Conservation (phyloP, 1,140 invertebrate species). For the Charaxes varanes region DNA sequence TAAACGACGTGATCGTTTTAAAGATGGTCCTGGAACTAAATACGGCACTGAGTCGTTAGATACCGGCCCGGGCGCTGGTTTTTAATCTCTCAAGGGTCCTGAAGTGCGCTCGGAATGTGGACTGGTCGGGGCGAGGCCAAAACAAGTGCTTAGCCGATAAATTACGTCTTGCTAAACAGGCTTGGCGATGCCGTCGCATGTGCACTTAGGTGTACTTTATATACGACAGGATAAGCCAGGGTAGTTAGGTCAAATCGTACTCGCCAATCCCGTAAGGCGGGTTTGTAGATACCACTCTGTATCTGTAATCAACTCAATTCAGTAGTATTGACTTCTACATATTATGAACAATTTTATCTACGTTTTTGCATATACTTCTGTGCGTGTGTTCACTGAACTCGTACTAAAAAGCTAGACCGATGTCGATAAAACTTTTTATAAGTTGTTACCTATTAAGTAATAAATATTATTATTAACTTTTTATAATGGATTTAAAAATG, state of each 20-base stretch:
- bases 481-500: conserved; percentile 12
- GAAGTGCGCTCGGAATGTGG: conserved; percentile 46
- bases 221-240: conserved; percentile 45
- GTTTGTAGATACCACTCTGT: conserved; percentile 31
- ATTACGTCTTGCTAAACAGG: conserved; percentile 58
- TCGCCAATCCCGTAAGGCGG: conserved; percentile 35
- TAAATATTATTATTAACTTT: too few species aligned
- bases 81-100: conserved; percentile 47
- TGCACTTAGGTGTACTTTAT: too few species aligned
- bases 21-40: conserved; percentile 28
- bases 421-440: too few species aligned
- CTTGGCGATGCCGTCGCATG: conserved; percentile 32
- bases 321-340: too few species aligned
- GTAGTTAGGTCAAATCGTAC: conserved; percentile 48
- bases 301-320: conserved; percentile 17
- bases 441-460: too few species aligned
- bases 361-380: too few species aligned
- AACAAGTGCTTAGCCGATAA: conserved; percentile 58
- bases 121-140: conserved; percentile 40
- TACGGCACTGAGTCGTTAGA: conserved; percentile 18
- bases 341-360: too few species aligned
- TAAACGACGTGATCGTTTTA: conserved; percentile 22
- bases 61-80: conserved; percentile 34
- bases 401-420: too few species aligned
- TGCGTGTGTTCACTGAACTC: too few species aligned